Percentiles rank a stretch among this genome's conserved stretches.
These are phyloP conservation scores for Acrocyrtus sp. DNA, from an alignment of 2,888 invertebrate species.

Conservation along the genomic window DNA sequence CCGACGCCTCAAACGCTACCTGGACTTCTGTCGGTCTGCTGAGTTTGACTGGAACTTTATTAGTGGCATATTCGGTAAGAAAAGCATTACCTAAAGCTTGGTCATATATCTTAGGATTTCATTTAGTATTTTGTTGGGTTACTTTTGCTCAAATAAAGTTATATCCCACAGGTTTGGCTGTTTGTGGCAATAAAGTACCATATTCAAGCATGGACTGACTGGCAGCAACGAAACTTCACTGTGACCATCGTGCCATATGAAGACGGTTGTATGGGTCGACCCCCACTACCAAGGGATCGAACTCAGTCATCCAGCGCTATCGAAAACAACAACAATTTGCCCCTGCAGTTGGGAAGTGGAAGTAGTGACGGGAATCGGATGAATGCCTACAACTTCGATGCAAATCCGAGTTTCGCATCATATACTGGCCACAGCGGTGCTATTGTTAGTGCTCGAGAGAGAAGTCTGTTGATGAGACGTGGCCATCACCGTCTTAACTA, in stretches of 20 bases:
- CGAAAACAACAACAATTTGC: neutral
- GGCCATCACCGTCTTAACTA: neutral
- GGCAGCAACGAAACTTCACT: conserved; percentile 60
- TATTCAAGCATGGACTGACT: conserved; percentile 60
- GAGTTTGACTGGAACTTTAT: conserved; percentile 59
- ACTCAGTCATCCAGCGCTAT: neutral
- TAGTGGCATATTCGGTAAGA: conserved; percentile 58
- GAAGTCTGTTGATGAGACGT: conserved; percentile 7
- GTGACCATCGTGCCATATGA: conserved; percentile 60
- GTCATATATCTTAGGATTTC: neutral
- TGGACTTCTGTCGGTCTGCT: conserved; percentile 63
- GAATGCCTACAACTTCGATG: neutral
- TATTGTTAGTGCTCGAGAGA: neutral
- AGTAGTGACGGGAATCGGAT: conserved; percentile 1
- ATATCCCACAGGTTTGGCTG: conserved; percentile 58
- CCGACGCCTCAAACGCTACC: conserved; percentile 57
- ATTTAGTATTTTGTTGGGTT: neutral
- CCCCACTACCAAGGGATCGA: conserved; percentile 32
- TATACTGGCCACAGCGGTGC: neutral
- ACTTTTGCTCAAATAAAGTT: too few relatives aligned
- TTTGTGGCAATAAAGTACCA: conserved; percentile 61
- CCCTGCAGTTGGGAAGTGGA: neutral
- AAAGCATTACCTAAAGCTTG: neutral
- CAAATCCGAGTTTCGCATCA: neutral
- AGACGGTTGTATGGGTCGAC: conserved; percentile 46